phyloP scores from a whole-genome alignment of 2,888 invertebrate species.

The Pseudococcus longispinus region DNA sequence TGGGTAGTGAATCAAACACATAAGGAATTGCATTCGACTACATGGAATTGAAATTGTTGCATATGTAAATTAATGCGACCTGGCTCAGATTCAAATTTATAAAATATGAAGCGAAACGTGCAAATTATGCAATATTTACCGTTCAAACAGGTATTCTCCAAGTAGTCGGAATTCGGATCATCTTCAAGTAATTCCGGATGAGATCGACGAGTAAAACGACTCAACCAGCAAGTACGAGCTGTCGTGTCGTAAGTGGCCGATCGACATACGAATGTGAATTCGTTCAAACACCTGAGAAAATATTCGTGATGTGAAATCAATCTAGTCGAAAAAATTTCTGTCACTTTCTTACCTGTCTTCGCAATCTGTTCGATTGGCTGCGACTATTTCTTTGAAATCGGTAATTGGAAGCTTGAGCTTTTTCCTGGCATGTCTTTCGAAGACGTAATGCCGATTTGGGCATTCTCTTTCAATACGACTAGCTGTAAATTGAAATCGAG shows the following conservation, averaged over 20 bases:
- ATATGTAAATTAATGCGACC: not conserved
- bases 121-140: conserved; percentile 66
- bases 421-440: conserved; percentile 85
- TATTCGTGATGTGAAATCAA: not conserved
- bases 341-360: conserved; percentile 73
- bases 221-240: conserved; percentile 79
- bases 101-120: not conserved
- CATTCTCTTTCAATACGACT: conserved; percentile 88
- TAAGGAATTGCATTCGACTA: not conserved
- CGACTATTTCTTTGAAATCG: conserved; percentile 84
- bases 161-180: conserved; percentile 85
- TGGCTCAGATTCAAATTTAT: not conserved
- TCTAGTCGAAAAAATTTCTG: not conserved
- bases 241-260: conserved; percentile 84
- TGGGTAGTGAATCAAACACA: not conserved
- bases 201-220: conserved; percentile 82
- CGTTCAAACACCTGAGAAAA: conserved; percentile 74
- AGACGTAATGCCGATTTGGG: conserved; percentile 85
- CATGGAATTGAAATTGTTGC: not conserved
- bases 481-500: conserved; percentile 65
- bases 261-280: conserved; percentile 86
- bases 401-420: conserved; percentile 80
- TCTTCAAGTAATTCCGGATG: conserved; percentile 85
- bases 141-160: conserved; percentile 89
- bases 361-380: conserved; percentile 85